Conservation (phyloP, 2,888 invertebrate genomes). For the Zaprionus obscuricornis region DNA sequence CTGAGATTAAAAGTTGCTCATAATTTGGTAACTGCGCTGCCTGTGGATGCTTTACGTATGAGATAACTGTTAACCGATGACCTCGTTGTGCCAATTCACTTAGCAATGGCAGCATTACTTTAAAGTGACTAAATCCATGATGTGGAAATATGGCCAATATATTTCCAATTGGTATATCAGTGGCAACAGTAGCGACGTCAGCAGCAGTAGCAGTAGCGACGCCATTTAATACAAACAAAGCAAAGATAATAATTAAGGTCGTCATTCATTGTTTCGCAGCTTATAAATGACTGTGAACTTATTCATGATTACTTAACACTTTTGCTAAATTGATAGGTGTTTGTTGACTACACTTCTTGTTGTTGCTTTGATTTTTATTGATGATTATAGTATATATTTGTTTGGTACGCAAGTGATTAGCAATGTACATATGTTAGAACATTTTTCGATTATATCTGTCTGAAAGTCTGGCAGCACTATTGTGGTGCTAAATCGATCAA, state of each 20-base stretch:
- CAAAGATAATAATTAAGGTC: neutral
- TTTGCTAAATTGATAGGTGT: too few relatives aligned
- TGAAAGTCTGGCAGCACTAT: constrained; percentile 10
- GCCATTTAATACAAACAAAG: constrained; percentile 22
- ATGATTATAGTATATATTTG: constrained; percentile 5
- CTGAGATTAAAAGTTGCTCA: constrained; percentile 84
- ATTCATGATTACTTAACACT: too few relatives aligned
- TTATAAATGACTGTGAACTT: too few relatives aligned
- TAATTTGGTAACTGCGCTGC: constrained; percentile 84
- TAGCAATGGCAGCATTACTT: constrained; percentile 86
- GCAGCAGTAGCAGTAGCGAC: neutral
- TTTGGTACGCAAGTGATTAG: constrained; percentile 1
- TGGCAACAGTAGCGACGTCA: too few relatives aligned
- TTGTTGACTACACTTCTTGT: too few relatives aligned
- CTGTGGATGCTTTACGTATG: constrained; percentile 85
- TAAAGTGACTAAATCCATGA: constrained; percentile 88
- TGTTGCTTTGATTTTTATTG: too few relatives aligned
- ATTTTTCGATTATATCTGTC: neutral
- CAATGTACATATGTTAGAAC: constrained; percentile 22
- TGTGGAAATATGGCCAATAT: constrained; percentile 88
- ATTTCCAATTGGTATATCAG: too few relatives aligned
- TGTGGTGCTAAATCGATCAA: constrained; percentile 20
- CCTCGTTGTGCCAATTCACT: constrained; percentile 86
- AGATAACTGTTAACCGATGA: constrained; percentile 88
- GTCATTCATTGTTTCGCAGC: neutral